These are phyloP conservation scores for Polypterus senegalus DNA, from an alignment of 2,113 vertebrate genomes.

Conservation along the genomic window DNA sequence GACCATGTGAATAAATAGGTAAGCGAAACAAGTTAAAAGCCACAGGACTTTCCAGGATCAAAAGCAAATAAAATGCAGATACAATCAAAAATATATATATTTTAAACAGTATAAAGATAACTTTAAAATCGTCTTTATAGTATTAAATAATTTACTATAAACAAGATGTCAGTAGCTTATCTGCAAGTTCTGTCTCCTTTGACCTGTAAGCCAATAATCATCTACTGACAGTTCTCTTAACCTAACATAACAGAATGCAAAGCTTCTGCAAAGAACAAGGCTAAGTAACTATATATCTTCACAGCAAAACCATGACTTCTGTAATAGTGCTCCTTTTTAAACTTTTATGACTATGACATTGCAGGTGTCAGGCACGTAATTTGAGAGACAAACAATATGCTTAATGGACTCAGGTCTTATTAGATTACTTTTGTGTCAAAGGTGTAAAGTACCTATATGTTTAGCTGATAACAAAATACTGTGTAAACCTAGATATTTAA, in stretches of 20 bases:
- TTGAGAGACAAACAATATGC: constrained; percentile 12
- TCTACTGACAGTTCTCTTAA: constrained; percentile 25
- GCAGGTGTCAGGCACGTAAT: constrained; percentile 28
- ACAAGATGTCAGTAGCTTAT: no score
- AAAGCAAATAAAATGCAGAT: no score
- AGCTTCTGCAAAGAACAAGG: no score
- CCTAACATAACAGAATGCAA: no score
- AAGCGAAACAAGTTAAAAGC: no score
- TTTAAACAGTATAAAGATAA: no score
- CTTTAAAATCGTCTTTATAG: no score
- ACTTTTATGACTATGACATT: constrained; percentile 25
- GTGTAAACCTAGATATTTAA: no score
- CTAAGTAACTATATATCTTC: constrained; percentile 34
- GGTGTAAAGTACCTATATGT: constrained; percentile 9
- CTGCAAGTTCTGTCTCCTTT: constrained; percentile 19
- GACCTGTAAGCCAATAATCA: constrained; percentile 38
- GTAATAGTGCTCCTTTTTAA: constrained; percentile 36
- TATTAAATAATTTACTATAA: no score
- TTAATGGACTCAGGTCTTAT: constrained; percentile 17
- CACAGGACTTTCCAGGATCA: no score
- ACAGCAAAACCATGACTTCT: constrained; percentile 21
- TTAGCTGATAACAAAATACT: neutral
- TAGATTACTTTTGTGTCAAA: neutral
- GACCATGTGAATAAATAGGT: no score
- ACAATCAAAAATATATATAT: no score